Evolutionary conservation across 2,797 vertebrate genomes (phyloP).

Genomic region (Enteromius afrohamiltoni): DNA sequence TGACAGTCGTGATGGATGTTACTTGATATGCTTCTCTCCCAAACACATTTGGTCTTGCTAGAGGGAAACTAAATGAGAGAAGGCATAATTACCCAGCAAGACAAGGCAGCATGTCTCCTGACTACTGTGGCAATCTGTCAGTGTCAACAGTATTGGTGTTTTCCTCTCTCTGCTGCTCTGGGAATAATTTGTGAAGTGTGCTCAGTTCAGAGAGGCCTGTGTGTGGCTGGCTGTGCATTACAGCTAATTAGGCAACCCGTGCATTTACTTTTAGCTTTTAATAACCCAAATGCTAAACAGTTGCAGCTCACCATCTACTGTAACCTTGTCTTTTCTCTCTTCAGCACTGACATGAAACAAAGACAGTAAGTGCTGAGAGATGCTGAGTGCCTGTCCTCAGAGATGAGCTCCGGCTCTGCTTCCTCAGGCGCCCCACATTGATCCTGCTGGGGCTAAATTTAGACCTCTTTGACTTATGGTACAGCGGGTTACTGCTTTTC

Average conservation of each 20-base stretch:
- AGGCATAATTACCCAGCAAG: constrained; percentile 48
- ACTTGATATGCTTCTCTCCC: constrained; percentile 33
- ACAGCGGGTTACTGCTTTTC: constrained; percentile 28
- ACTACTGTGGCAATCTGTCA: constrained; percentile 43
- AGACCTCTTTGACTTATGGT: constrained; percentile 36
- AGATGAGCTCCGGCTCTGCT: constrained; percentile 36
- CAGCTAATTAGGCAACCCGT: not conserved
- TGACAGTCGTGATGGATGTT: constrained; percentile 42
- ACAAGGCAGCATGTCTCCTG: constrained; percentile 45
- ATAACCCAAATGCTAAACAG: not conserved
- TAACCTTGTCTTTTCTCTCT: constrained; percentile 19
- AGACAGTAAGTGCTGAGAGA: constrained; percentile 44
- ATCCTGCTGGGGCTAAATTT: constrained; percentile 52
- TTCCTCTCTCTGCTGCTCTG: constrained; percentile 11
- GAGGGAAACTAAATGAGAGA: constrained; percentile 48
- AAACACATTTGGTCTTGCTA: constrained; percentile 42
- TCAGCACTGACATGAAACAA: constrained; percentile 35
- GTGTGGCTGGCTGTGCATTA: not conserved
- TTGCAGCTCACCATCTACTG: not conserved
- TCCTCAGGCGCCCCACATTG: constrained; percentile 42
- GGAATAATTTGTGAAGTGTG: constrained; percentile 21
- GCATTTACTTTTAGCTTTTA: not conserved
- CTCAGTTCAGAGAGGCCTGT: constrained; percentile 21
- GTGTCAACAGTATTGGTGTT: constrained; percentile 33
- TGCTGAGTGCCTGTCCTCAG: constrained; percentile 36